Evolutionary conservation across 2,888 invertebrate species (phyloP).

Genomic region (Iphiclides podalirius): DNA sequence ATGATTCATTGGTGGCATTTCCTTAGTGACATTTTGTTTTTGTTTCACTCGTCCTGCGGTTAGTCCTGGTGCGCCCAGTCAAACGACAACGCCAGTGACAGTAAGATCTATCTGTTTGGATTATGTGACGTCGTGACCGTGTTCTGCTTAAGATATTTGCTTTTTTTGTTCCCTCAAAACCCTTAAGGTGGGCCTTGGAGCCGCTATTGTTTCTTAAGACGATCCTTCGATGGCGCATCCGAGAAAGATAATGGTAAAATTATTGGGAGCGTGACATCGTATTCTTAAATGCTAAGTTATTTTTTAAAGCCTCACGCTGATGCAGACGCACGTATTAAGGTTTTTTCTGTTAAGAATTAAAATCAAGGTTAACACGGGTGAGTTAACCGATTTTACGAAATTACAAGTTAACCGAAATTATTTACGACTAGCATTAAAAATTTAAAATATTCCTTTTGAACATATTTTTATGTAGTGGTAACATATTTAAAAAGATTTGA

Average conservation of each 20-base stretch:
- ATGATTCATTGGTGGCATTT: conserved; percentile 35
- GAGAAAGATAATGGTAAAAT: conserved; percentile 19
- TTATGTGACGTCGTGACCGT: conserved; percentile 57
- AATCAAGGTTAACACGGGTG: no score
- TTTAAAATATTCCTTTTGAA: no score
- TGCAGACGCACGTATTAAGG: background rate
- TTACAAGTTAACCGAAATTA: no score
- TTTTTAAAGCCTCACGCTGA: conserved; percentile 8
- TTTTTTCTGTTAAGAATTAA: background rate
- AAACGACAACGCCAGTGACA: conserved; percentile 46
- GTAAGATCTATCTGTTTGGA: conserved; percentile 63
- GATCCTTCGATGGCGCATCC: conserved; percentile 14
- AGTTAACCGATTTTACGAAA: no score
- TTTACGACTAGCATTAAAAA: no score
- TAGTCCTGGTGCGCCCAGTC: conserved; percentile 32
- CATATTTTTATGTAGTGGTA: no score
- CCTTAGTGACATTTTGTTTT: conserved; percentile 30
- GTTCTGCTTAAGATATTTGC: conserved; percentile 42
- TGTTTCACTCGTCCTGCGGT: conserved; percentile 24
- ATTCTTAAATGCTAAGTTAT: conserved; percentile 24
- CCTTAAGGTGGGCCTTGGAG: conserved; percentile 38
- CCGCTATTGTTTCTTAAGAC: conserved; percentile 36
- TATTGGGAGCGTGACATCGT: conserved; percentile 29
- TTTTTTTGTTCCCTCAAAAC: conserved; percentile 47
- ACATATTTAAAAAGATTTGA: no score